phyloP scores from a whole-genome alignment of 2,797 vertebrate genomes.

The Ibycter americanus region DNA sequence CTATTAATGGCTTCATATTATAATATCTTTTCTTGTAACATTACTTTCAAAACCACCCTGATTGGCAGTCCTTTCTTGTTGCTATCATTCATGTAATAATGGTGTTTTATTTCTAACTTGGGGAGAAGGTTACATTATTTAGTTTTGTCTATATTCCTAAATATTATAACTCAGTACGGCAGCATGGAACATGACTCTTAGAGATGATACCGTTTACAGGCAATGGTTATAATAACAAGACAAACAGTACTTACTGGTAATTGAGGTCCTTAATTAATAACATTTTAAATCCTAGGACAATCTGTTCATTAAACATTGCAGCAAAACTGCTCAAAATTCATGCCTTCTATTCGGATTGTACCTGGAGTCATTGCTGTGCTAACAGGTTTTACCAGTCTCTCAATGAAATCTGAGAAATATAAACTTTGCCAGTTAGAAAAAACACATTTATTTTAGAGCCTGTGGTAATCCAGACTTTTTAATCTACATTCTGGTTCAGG shows the following conservation, averaged over 20 bases:
- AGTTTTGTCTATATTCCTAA: constrained; percentile 21
- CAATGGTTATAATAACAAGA: background rate
- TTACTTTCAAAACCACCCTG: background rate
- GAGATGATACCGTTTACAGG: background rate
- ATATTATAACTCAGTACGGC: constrained; percentile 1
- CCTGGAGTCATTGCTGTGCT: background rate
- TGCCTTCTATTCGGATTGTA: background rate
- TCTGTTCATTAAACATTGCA: background rate
- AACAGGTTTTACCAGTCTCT: background rate
- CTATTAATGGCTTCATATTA: background rate
- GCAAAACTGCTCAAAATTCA: background rate
- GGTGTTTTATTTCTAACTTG: background rate
- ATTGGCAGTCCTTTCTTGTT: background rate
- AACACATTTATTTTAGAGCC: background rate
- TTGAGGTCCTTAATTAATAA: constrained; percentile 24
- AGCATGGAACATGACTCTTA: background rate
- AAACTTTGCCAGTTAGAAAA: background rate
- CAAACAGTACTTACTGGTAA: background rate
- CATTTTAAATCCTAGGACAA: background rate
- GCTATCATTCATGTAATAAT: background rate
- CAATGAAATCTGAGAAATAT: background rate
- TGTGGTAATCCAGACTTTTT: background rate
- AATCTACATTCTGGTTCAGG: background rate
- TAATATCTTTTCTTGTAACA: background rate
- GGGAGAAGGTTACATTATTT: background rate